phyloP scores from a whole-genome alignment of 2,797 vertebrate species.

The Anabacerthia variegaticeps region DNA sequence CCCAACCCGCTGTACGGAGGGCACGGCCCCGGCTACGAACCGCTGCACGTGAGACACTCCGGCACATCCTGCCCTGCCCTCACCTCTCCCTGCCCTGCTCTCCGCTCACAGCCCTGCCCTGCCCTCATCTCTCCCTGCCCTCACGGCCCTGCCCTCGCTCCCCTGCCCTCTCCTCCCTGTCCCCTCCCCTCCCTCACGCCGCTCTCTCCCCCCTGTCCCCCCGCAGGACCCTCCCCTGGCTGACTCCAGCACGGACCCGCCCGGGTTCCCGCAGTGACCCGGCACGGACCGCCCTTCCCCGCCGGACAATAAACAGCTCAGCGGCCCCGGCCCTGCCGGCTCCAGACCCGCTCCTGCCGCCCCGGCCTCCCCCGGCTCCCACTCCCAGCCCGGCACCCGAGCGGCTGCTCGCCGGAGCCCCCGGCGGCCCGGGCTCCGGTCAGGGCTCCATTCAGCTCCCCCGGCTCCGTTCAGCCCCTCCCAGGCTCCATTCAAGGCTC shows the following conservation, averaged over 20 bases:
- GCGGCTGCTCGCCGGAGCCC: no score
- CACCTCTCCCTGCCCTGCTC: not conserved
- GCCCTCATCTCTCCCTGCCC: not conserved
- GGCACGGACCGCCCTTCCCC: not conserved
- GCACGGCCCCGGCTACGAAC: slow-evolving; percentile 19
- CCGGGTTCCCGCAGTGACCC: not conserved
- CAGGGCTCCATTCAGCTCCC: no score
- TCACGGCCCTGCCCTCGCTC: no score
- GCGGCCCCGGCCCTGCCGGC: not conserved
- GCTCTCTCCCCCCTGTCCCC: not conserved
- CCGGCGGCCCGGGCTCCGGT: no score
- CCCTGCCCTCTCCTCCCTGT: not conserved
- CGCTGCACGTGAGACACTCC: slow-evolving; percentile 5
- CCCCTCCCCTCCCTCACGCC: not conserved
- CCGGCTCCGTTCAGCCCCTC: no score
- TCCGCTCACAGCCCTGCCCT: no score
- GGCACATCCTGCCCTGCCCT: no score
- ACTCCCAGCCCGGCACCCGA: not conserved
- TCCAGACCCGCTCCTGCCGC: not conserved
- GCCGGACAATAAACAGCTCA: not conserved
- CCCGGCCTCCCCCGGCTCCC: no score
- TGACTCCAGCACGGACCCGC: not conserved
- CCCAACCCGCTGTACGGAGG: slow-evolving; percentile 32
- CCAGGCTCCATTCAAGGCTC: no score
- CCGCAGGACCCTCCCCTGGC: not conserved